Evolutionary conservation across 2,888 invertebrate genomes (phyloP).

Genomic region (Ferdinandea cuprea): DNA sequence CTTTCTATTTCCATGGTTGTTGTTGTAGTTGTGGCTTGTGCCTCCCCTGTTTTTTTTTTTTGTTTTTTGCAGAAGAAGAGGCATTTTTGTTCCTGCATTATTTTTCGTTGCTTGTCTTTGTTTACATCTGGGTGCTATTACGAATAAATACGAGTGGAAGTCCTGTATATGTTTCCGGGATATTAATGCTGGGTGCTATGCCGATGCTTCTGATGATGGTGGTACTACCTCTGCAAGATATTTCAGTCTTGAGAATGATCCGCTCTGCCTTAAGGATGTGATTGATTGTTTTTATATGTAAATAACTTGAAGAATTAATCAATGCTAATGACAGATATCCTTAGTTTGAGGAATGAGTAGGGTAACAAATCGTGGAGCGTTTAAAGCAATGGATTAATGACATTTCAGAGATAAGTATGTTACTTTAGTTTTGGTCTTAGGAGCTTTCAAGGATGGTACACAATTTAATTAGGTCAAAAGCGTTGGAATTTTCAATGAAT

Average conservation of each 20-base stretch:
- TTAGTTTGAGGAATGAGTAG: conserved; percentile 62
- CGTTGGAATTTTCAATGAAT: too few relatives aligned
- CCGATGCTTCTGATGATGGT: conserved; percentile 62
- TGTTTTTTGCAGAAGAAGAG: conserved; percentile 26
- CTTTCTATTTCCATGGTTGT: conserved; percentile 26
- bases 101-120: conserved; percentile 34
- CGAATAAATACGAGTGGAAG: conserved; percentile 24
- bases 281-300: conserved; percentile 78
- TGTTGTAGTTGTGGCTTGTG: conserved; percentile 40
- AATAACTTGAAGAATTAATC: conserved; percentile 82
- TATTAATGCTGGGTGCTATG: conserved; percentile 57
- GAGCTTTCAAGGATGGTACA: not conserved
- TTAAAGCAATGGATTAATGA: conserved; percentile 69
- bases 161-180: conserved; percentile 55
- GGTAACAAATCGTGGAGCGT: conserved; percentile 71
- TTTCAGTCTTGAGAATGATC: conserved; percentile 64
- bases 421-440: conserved; percentile 9
- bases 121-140: conserved; percentile 48
- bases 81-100: conserved; percentile 58
- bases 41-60: conserved; percentile 23
- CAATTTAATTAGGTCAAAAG: conserved; percentile 41
- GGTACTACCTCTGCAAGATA: conserved; percentile 64
- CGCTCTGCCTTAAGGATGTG: conserved; percentile 71
- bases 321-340: conserved; percentile 83
- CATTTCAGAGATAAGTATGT: conserved; percentile 39